Evolutionary conservation across 2,797 vertebrate species (phyloP), one percentile per base, ranked within the genome.

Genomic region (Psittacula derbiana): DNA sequence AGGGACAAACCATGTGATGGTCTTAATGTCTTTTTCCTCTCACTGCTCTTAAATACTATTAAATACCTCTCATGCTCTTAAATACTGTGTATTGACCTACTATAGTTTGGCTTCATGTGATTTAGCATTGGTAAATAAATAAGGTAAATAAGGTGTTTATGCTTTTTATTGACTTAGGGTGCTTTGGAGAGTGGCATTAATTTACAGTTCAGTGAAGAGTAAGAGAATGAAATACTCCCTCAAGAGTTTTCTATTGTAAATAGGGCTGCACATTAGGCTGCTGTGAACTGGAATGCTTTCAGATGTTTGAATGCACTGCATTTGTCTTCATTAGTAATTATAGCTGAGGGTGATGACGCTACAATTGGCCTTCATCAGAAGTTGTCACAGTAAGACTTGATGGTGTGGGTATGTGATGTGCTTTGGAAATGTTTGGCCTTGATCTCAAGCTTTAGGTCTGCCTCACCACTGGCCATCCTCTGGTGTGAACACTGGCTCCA

Each of bases 151-250:
- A 76, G 82, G 83, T 95, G 49, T 93, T 96, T 85, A 71, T 92
- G 79, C 33, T 86, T 93, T 93, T 80, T 87, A 47, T 91, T 95
- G 88, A 80, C 73, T 95, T 79, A 86, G 53, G 81, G 76, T 93
- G 70, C 92, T 94, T 86, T 80, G 71, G 91, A 82, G 57, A 96
- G 57, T 64, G 53, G 67, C 85, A 60, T 95, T 97, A 94, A 96
- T 96, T 70, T 93, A 80, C 92, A 93, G 83, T 62, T 97, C 91
- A 95, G 78, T 93, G 96, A 95, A 95, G 95, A 94, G 80, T 76
- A 89, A 66, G 87, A 90, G 81, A 86, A 73, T 46, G 50, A 95
- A 96, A 96, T 92, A 25, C 28, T 94, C 93, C 92, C 95, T 93
- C 44, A 69, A 95, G 94, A 92, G 20, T 78, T 90, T 82, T 72